These are phyloP conservation scores for Scolopax rusticola DNA, from an alignment of 2,797 vertebrate species.

Conservation along the genomic window DNA sequence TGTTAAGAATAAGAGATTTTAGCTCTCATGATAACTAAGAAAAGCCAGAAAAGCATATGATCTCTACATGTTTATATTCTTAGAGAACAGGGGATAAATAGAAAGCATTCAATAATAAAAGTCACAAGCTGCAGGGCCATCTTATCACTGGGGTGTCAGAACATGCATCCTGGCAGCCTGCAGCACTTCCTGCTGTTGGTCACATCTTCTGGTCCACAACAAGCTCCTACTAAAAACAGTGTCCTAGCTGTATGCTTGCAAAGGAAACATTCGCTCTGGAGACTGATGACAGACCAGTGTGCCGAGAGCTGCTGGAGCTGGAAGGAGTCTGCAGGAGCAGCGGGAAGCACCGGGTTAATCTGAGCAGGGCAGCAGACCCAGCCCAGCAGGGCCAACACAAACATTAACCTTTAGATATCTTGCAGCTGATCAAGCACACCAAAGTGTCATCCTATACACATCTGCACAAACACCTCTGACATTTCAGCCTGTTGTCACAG, in stretches of 20 bases:
- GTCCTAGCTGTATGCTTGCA: neutral
- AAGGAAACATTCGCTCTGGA: neutral
- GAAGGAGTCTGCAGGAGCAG: neutral
- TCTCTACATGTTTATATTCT: neutral
- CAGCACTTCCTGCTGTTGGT: neutral
- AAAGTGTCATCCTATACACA: neutral
- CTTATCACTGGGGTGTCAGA: neutral
- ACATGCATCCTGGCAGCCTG: neutral
- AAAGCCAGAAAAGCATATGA: neutral
- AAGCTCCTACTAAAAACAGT: neutral
- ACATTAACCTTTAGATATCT: neutral
- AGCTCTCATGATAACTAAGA: neutral
- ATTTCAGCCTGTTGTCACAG: neutral
- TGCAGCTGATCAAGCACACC: neutral
- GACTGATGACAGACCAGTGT: neutral
- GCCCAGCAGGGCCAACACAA: rapidly evolving
- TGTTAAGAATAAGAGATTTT: neutral
- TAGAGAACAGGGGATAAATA: neutral
- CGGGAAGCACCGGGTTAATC: neutral
- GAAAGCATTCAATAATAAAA: neutral
- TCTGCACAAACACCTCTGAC: neutral
- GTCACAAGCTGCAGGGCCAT: neutral
- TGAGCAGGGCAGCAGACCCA: neutral
- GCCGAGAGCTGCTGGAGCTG: neutral
- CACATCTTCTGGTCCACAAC: neutral